Base-by-base conservation (phyloP, 2,888 invertebrate genomes). In the Stenodera caucasica region DNA sequence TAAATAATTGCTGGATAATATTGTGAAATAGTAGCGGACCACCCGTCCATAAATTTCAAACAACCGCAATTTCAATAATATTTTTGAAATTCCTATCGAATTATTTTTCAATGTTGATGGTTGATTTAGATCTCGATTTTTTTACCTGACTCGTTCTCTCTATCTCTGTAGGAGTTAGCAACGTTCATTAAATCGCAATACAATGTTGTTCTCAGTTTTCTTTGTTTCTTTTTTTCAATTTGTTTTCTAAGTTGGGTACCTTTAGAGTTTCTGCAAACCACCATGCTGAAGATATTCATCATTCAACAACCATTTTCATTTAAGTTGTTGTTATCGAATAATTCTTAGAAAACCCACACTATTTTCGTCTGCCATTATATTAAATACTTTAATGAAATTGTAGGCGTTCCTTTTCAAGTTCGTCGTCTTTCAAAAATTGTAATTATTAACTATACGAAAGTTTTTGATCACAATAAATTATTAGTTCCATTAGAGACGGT, bases 151-250 rank as follows among this genome's bases (percentile, higher is more conserved):
- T 66, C 65, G n/a, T n/a, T 64, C 64, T 66, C 65, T 67, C 63
- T 57, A 69, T 66, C 69, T 65, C 68, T 66, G 69, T 68, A 70
- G 66, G 67, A 70, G 70, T 71, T 66, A 70, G 64, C 21, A 45
- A 45, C 68, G 70, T 67, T 72, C 72, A 71, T 72, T 72, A 72
- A 72, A 72, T 67, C 67, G 72, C 70, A 70, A 71, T 74, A 72
- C 69, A 70, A 71, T 72, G 67, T 70, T 71, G 72, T 71, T 67
- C 66, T 68, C 68, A 65, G 63, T 62, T 61, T 65, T 57, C 56
- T 45, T 2, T 45, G 18, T 18, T 8, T 4, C 0, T 29, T 29
- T 4, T 29, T 29, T 4, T 29, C 8, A 8, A 6, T 29, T 6
- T 29, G 29, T 29, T n/a, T n/a, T n/a, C n/a, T n/a, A n/a, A n/a